Percentiles rank a stretch among this genome's conserved stretches.
phyloP scores from a whole-genome alignment of 2,113 vertebrate species.

The Dendrocopos noguchii region DNA sequence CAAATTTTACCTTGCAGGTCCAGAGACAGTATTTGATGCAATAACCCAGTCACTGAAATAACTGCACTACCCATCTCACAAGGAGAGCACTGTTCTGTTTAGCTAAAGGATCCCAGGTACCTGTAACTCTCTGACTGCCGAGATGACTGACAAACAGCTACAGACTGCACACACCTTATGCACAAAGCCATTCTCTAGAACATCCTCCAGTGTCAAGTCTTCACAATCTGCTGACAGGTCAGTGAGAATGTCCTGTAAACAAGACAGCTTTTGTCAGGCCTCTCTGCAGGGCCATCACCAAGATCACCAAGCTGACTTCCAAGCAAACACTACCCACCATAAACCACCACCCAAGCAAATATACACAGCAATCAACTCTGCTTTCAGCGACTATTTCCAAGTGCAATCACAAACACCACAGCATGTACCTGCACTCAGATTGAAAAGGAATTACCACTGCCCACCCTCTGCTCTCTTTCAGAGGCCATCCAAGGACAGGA shows the following conservation, averaged over 20 bases:
- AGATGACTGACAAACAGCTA: neutral
- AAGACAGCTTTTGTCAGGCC: neutral
- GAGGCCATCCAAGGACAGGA: neutral
- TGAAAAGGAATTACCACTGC: neutral
- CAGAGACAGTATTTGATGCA: neutral
- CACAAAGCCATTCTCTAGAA: slow-evolving; percentile 86
- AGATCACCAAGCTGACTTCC: neutral
- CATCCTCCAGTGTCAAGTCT: slow-evolving; percentile 84
- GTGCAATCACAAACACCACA: neutral
- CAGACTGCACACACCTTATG: slow-evolving; percentile 85
- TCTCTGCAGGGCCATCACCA: neutral
- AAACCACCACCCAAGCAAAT: neutral
- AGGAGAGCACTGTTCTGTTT: neutral
- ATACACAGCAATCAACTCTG: neutral
- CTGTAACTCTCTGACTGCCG: neutral
- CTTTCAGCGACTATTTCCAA: neutral
- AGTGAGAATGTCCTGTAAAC: slow-evolving; percentile 88
- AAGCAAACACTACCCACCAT: neutral
- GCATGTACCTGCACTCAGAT: neutral
- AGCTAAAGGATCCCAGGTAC: neutral
- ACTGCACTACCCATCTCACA: neutral
- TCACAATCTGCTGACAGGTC: slow-evolving; percentile 94
- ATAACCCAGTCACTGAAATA: neutral
- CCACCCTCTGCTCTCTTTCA: neutral
- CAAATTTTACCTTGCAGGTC: neutral